phyloP scores from a whole-genome alignment of 2,113 vertebrate species.

The Atractosteus spatula region DNA sequence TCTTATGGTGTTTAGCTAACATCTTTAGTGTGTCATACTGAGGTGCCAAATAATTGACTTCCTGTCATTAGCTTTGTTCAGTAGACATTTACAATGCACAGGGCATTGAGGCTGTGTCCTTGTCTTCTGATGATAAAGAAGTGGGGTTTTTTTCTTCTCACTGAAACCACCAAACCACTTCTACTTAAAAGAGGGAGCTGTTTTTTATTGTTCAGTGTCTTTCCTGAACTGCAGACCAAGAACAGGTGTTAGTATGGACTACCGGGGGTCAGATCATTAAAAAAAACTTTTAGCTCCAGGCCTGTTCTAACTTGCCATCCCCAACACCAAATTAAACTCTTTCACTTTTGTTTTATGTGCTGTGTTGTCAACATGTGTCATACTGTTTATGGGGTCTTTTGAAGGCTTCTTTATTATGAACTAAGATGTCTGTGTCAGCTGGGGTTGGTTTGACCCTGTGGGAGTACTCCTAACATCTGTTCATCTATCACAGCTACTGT shows the following conservation, averaged over 20 bases:
- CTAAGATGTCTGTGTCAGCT: not conserved
- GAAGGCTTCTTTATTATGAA: not conserved
- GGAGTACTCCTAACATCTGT: too few relatives aligned
- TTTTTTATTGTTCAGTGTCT: slow-evolving; percentile 38
- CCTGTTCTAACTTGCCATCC: slow-evolving; percentile 52
- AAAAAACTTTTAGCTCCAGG: slow-evolving; percentile 57
- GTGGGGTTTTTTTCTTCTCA: not conserved
- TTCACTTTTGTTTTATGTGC: slow-evolving; percentile 52
- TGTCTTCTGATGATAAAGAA: not conserved
- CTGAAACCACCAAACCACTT: slow-evolving; percentile 38
- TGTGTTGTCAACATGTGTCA: slow-evolving; percentile 62
- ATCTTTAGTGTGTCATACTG: slow-evolving; percentile 10
- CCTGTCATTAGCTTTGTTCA: slow-evolving; percentile 43
- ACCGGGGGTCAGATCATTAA: slow-evolving; percentile 59
- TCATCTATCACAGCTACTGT: too few relatives aligned
- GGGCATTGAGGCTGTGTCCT: not conserved
- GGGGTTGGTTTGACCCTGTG: too few relatives aligned
- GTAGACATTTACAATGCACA: slow-evolving; percentile 21
- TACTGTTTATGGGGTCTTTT: slow-evolving; percentile 51
- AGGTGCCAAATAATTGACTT: slow-evolving; percentile 17
- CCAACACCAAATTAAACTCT: slow-evolving; percentile 48
- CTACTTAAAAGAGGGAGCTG: slow-evolving; percentile 41
- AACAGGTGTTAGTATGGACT: slow-evolving; percentile 64
- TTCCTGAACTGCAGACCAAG: slow-evolving; percentile 60
- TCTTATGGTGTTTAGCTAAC: not conserved